phyloP scores from a whole-genome alignment of 2,888 invertebrate genomes.

The Carterocephalus palaemon region DNA sequence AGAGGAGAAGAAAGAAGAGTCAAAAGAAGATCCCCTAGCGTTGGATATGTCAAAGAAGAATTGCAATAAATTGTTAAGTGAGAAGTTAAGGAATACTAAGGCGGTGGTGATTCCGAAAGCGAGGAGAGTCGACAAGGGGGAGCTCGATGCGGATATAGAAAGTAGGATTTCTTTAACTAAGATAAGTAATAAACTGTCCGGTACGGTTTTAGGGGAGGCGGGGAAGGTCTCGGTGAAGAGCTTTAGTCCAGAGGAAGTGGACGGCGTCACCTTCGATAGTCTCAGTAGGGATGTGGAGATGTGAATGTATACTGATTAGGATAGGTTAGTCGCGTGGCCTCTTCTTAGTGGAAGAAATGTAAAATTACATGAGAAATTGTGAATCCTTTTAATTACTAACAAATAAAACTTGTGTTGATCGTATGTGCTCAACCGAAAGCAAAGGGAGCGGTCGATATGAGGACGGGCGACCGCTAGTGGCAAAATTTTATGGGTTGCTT shows the following conservation, averaged over 20 bases:
- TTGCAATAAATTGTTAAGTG: constrained; percentile 63
- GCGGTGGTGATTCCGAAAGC: constrained; percentile 47
- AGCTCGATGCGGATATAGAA: constrained; percentile 66
- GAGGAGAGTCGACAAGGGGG: constrained; percentile 62
- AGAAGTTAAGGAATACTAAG: constrained; percentile 61
- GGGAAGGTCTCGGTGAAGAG: constrained; percentile 56
- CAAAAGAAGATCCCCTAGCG: constrained; percentile 60
- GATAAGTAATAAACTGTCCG: constrained; percentile 70
- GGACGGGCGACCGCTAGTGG: too few species aligned
- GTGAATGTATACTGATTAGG: constrained; percentile 40
- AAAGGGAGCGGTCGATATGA: too few species aligned
- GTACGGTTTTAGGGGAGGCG: constrained; percentile 57
- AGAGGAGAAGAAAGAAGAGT: constrained; percentile 52
- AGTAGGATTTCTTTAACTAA: constrained; percentile 75
- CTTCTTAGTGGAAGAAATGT: too few species aligned
- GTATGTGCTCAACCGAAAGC: too few species aligned
- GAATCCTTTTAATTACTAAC: too few species aligned
- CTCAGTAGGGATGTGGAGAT: constrained; percentile 66
- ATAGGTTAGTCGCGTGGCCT: constrained; percentile 28
- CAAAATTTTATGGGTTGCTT: too few species aligned
- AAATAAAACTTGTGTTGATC: too few species aligned
- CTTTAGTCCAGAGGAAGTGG: constrained; percentile 66
- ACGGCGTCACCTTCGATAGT: constrained; percentile 60
- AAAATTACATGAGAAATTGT: too few species aligned
- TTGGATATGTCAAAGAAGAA: constrained; percentile 70